Evolutionary conservation across 2,888 invertebrate species (phyloP).

Genomic region (Cecidostiba fungosa): DNA sequence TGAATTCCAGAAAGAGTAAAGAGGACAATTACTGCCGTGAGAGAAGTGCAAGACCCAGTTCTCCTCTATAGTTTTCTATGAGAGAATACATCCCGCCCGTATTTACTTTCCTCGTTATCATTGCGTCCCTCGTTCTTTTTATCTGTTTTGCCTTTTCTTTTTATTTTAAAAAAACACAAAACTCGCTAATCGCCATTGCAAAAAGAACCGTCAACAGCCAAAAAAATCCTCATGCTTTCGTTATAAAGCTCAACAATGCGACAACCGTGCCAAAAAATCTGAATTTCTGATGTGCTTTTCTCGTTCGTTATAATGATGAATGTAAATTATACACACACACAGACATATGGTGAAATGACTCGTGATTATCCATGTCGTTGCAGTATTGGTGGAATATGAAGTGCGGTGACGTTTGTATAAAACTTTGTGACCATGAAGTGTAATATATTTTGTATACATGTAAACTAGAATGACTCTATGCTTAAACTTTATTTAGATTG

Average conservation of each 20-base stretch:
- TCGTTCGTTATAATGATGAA: background rate
- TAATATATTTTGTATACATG: conserved; percentile 16
- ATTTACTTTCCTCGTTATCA: conserved; percentile 7
- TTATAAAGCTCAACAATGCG: conserved; percentile 16
- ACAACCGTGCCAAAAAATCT: conserved; percentile 14
- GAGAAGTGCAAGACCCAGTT: conserved; percentile 50
- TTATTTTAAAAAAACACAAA: background rate
- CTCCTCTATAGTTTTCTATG: conserved; percentile 37
- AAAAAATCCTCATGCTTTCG: conserved; percentile 44
- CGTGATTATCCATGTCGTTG: background rate
- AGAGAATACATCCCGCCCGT: conserved; percentile 36
- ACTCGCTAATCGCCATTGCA: conserved; percentile 3
- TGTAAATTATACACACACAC: background rate
- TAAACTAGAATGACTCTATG: background rate
- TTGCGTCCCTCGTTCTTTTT: background rate
- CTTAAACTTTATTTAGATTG: conserved; percentile 13
- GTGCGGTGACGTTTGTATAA: conserved; percentile 12
- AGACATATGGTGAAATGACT: background rate
- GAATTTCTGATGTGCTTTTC: background rate
- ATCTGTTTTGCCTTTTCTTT: conserved; percentile 17
- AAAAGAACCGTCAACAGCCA: conserved; percentile 37
- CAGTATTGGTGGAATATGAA: conserved; percentile 6
- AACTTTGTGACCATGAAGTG: conserved; percentile 39
- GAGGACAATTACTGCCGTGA: conserved; percentile 43
- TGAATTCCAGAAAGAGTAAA: conserved; percentile 51